A percentile compares a stretch with the other conserved stretches of the same genome.
Conservation (phyloP, 2,888 invertebrate species). For the Phania funesta region DNA sequence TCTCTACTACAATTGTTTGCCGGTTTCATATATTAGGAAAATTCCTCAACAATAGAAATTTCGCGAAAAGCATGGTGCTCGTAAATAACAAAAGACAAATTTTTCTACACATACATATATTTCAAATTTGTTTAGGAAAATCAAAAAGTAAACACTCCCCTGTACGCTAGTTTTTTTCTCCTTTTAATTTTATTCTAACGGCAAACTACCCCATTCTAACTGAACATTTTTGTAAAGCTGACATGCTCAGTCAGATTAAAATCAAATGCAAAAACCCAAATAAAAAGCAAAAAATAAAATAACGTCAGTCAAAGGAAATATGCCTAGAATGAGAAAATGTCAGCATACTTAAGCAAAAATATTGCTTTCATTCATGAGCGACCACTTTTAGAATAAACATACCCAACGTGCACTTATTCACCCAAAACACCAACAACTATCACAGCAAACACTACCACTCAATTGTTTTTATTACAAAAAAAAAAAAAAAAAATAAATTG, state of each 20-base stretch:
- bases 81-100: constrained; percentile 56
- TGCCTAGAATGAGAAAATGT: constrained; percentile 56
- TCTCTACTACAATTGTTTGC: constrained; percentile 47
- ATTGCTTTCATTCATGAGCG: constrained; percentile 68
- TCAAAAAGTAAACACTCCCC: constrained; percentile 38
- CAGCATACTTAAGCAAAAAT: constrained; percentile 44
- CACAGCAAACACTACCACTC: constrained; percentile 19
- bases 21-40: constrained; percentile 55
- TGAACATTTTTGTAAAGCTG: constrained; percentile 35
- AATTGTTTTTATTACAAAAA: constrained; percentile 24
- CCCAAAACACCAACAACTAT: constrained; percentile 66
- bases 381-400: constrained; percentile 67
- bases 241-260: constrained; percentile 59
- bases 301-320: constrained; percentile 27
- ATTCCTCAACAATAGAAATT: constrained; percentile 67
- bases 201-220: constrained; percentile 53
- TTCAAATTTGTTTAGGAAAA: constrained; percentile 32
- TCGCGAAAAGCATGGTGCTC: constrained; percentile 55
- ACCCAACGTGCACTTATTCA: background rate
- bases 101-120: constrained; percentile 51
- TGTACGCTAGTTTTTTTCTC: constrained; percentile 38
- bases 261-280: constrained; percentile 47
- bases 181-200: constrained; percentile 11
- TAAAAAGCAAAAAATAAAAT: background rate
- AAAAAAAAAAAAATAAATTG: constrained; percentile 15